Evolutionary conservation across 2,888 invertebrate genomes (phyloP).

Genomic region (Meteorus colon): DNA sequence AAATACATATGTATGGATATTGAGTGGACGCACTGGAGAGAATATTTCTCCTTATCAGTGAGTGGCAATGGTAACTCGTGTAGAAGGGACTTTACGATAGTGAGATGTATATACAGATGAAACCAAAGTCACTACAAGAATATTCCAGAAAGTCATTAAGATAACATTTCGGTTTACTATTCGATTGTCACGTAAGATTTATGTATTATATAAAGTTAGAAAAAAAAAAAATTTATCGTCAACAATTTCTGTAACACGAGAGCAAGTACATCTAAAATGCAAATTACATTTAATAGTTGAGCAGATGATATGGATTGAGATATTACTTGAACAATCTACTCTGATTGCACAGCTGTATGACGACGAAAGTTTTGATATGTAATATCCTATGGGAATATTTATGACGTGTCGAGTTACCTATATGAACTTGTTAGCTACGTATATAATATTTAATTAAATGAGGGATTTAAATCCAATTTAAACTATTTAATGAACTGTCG

Average conservation of each 20-base stretch:
- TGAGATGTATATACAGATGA: slow-evolving; percentile 26
- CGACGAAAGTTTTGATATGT: neutral
- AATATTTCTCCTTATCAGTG: slow-evolving; percentile 64
- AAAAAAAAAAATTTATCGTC: neutral
- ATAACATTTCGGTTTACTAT: slow-evolving; percentile 3
- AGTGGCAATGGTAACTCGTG: slow-evolving; percentile 53
- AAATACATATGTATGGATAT: slow-evolving; percentile 42
- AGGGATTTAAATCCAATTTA: neutral
- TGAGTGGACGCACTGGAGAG: slow-evolving; percentile 48
- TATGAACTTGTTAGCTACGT: neutral
- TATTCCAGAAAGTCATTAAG: slow-evolving; percentile 7
- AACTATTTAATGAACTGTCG: neutral
- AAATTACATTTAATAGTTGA: slow-evolving; percentile 2
- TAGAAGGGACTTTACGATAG: slow-evolving; percentile 34
- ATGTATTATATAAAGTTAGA: neutral
- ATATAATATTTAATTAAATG: neutral
- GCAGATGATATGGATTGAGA: neutral
- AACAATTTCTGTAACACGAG: neutral
- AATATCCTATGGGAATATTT: slow-evolving; percentile 11
- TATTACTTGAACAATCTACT: neutral
- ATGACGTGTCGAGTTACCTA: neutral
- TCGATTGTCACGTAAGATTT: slow-evolving; percentile 9
- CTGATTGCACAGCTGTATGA: neutral
- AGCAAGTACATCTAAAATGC: neutral
- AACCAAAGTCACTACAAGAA: neutral